phyloP scores from a whole-genome alignment of 2,888 invertebrate species.

The Ichneumon xanthorius region DNA sequence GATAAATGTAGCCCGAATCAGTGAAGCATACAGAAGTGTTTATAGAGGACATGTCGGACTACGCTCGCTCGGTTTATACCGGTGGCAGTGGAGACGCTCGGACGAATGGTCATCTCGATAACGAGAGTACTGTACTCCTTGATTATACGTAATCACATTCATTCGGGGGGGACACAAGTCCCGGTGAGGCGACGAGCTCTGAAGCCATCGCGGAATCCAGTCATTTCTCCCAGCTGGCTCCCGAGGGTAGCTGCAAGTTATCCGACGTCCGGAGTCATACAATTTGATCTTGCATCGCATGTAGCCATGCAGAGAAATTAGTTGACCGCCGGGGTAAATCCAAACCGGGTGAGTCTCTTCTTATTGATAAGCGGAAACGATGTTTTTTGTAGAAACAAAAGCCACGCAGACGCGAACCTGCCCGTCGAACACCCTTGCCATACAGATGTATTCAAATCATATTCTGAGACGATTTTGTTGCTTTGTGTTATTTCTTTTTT shows the following conservation, averaged over 20 bases:
- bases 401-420: neutral
- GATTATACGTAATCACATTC: too few relatives aligned
- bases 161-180: too few relatives aligned
- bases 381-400: neutral
- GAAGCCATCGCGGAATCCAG: neutral
- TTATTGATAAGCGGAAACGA: neutral
- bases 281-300: neutral
- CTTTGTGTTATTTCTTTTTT: too few relatives aligned
- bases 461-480: too few relatives aligned
- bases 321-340: neutral
- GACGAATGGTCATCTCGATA: too few relatives aligned
- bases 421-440: neutral
- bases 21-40: too few relatives aligned
- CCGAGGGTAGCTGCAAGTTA: neutral
- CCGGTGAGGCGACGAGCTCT: neutral
- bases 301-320: neutral
- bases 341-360: neutral
- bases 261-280: neutral
- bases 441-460: too few relatives aligned
- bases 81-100: too few relatives aligned
- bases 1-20: too few relatives aligned
- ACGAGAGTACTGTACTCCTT: too few relatives aligned
- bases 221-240: neutral
- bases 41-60: too few relatives aligned
- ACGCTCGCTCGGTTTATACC: too few relatives aligned